These are phyloP conservation scores for Oncorhynchus gorbuscha DNA, from an alignment of 2,113 vertebrate species.

Conservation along the genomic window DNA sequence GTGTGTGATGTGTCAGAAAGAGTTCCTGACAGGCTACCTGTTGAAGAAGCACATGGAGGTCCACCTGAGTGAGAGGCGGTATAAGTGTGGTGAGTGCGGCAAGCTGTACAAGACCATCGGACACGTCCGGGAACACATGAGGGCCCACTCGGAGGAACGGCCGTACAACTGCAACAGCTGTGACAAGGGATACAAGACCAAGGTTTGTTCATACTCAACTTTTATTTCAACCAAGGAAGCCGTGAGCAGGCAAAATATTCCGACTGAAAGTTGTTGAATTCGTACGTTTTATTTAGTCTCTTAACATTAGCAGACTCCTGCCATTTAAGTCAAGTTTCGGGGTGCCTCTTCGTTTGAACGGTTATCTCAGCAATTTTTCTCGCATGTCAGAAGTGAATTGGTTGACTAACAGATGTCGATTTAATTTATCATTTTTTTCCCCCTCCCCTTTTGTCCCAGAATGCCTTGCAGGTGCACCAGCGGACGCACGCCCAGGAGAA, in stretches of 20 bases:
- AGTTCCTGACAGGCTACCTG: constrained; percentile 92
- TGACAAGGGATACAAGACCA: constrained; percentile 95
- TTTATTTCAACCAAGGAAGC: not conserved
- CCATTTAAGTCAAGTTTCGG: no score
- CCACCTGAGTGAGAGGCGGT: constrained; percentile 88
- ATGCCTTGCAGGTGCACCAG: constrained; percentile 94
- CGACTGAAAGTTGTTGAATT: no score
- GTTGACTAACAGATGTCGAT: no score
- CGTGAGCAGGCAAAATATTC: no score
- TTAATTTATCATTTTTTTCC: no score
- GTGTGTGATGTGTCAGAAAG: constrained; percentile 88
- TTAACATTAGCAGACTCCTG: no score
- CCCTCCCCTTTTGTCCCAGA: constrained; percentile 67
- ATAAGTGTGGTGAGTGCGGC: constrained; percentile 95
- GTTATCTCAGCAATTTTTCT: no score
- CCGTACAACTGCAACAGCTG: constrained; percentile 88
- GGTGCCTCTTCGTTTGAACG: no score
- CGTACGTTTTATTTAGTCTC: no score
- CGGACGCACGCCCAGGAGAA: constrained; percentile 91
- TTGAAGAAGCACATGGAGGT: constrained; percentile 95
- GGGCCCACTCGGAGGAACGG: constrained; percentile 91
- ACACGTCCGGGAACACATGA: constrained; percentile 92
- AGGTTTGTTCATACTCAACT: constrained; percentile 69
- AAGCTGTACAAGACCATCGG: constrained; percentile 97
- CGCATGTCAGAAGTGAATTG: no score